Evolutionary conservation across 2,888 invertebrate genomes (phyloP), one percentile per base, ranked within the genome.

Genomic region (Microctonus brassicae): DNA sequence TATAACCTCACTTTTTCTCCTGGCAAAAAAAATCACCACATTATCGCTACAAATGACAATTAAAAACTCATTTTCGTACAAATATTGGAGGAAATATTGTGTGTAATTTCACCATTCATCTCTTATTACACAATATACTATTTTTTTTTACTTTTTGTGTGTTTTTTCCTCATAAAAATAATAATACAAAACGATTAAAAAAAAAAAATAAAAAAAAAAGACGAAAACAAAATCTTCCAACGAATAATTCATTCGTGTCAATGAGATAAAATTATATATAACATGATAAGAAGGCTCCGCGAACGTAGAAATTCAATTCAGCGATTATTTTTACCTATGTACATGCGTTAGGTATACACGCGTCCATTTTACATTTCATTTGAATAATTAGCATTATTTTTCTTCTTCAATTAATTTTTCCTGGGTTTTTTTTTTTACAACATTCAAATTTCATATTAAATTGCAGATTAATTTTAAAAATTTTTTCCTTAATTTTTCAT

Each of bases 401-500:
- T 52, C 39, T 33, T 42, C 29, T 69, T 34, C 67, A n/a, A 33
- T 10, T 34, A 22, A 47, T 36, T 39, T 33, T 33, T 22, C 62
- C n/a, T 29, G 13, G 3, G 2, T 42, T 22, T n/a, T n/a, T 34
- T 36, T 26, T 10, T 26, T 65, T 72, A 76, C 79, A 81, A 80
- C 82, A 80, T 82, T 82, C 77, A 82, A 81, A 83, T 81, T 83
- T 80, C n/a, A n/a, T n/a, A n/a, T n/a, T n/a, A n/a, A n/a, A n/a
- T n/a, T n/a, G n/a, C n/a, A n/a, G n/a, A n/a, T n/a, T 82, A 85
- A 86, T 84, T 84, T 79, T 82, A 13, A 53, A 20, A 34, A 33
- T 24, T 13, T 7, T 33, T 7, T 82, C 79, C 78, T 67, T 74
- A 60, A 42, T 70, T 69, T 75, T 74, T n/a, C n/a, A n/a, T 10